phyloP scores from a whole-genome alignment of 2,113 vertebrate species.

The Buteo buteo region DNA sequence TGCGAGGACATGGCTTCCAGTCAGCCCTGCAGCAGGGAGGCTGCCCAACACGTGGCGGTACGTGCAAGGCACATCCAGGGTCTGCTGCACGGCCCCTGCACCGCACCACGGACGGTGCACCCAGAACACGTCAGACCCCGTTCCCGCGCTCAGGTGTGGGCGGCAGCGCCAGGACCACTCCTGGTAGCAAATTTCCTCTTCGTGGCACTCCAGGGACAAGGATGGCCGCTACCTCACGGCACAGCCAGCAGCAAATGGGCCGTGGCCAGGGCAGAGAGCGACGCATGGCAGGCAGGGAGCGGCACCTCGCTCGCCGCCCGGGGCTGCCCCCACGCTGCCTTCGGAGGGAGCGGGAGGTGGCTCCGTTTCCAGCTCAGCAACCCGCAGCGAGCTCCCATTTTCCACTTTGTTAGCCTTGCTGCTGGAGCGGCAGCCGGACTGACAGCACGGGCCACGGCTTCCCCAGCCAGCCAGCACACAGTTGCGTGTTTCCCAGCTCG shows the following conservation, averaged over 20 bases:
- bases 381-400: background rate
- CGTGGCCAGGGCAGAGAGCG: fast-evolving
- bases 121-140: background rate
- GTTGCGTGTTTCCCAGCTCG: background rate
- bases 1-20: background rate
- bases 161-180: background rate
- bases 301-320: fast-evolving
- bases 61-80: background rate
- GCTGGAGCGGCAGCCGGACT: background rate
- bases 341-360: background rate
- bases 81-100: background rate
- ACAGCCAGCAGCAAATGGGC: background rate
- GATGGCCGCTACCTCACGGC: fast-evolving
- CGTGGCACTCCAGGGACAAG: background rate
- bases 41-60: fast-evolving
- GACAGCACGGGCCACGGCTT: background rate
- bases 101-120: fast-evolving
- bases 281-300: background rate
- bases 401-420: background rate
- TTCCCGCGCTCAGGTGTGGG: fast-evolving
- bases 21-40: background rate
- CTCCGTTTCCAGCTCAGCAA: background rate
- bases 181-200: background rate
- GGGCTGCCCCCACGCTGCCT: fast-evolving
- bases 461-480: background rate